Percentiles rank a stretch among this genome's conserved stretches.
Evolutionary conservation across 1,140 invertebrate genomes (phyloP).

Genomic region (Lepidurus packardi): DNA sequence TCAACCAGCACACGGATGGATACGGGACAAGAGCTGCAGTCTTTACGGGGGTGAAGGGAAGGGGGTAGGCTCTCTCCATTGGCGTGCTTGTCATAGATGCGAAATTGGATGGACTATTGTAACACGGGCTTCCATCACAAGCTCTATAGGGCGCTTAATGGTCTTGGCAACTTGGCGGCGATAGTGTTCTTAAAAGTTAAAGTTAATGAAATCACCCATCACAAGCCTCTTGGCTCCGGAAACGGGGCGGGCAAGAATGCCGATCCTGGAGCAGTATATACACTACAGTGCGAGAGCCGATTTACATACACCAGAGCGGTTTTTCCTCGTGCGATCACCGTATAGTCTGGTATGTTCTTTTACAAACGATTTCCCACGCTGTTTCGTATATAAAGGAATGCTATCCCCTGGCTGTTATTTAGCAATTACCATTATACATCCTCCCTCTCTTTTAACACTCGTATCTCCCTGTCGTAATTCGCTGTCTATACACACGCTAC

Average conservation of each 20-base stretch:
- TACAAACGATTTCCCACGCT: constrained; percentile 12
- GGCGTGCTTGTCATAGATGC: background rate
- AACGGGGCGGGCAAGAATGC: background rate
- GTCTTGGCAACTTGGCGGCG: background rate
- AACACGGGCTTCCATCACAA: background rate
- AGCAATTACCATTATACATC: constrained; percentile 11
- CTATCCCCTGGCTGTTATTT: constrained; percentile 19
- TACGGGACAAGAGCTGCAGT: no score
- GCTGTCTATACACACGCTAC: background rate
- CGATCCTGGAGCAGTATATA: no score
- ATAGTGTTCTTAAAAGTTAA: background rate
- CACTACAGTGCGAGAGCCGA: no score
- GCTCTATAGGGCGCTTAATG: background rate
- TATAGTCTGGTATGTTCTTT: background rate
- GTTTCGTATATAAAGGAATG: background rate
- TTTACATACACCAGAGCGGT: background rate
- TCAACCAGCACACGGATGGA: no score
- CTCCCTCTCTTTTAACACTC: constrained; percentile 21
- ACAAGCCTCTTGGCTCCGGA: background rate
- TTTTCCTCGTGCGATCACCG: background rate
- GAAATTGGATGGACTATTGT: background rate
- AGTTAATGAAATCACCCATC: background rate
- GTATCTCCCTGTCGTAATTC: background rate
- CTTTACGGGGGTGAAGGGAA: no score
- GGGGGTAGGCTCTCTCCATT: background rate